Evolutionary conservation across 2,113 vertebrate species (phyloP).

Genomic region (Ardeotis arabs): DNA sequence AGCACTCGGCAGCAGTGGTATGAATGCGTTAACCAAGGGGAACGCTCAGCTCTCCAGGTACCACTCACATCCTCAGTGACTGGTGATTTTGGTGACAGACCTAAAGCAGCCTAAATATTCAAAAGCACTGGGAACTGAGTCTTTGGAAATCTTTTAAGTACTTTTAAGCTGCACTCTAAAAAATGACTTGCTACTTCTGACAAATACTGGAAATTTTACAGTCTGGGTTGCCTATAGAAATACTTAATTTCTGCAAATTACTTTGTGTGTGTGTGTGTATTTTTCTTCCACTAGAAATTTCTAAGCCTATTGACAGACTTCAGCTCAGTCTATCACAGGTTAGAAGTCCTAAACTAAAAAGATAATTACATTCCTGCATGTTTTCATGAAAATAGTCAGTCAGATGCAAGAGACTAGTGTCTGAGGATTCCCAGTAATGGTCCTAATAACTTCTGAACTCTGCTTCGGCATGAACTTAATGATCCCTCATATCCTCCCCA

Average conservation of each 20-base stretch:
- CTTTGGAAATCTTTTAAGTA: background rate
- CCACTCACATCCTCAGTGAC: background rate
- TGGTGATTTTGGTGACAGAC: background rate
- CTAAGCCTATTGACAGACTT: background rate
- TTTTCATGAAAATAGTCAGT: background rate
- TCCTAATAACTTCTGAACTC: background rate
- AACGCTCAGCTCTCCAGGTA: background rate
- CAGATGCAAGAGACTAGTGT: background rate
- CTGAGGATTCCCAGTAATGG: background rate
- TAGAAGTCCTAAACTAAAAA: background rate
- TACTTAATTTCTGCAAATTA: background rate
- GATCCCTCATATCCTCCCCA: background rate
- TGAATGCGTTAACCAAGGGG: background rate
- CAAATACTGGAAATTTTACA: background rate
- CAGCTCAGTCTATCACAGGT: background rate
- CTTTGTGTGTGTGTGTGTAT: background rate
- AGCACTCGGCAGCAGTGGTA: background rate
- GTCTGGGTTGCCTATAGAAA: background rate
- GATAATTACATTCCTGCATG: background rate
- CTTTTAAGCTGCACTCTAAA: background rate
- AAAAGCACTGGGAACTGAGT: background rate
- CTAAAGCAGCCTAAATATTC: background rate
- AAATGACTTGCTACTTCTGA: background rate
- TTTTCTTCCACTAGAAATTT: background rate
- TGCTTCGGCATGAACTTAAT: background rate